Evolutionary conservation across 2,888 invertebrate species (phyloP).

Genomic region (Napeogenes sylphis): DNA sequence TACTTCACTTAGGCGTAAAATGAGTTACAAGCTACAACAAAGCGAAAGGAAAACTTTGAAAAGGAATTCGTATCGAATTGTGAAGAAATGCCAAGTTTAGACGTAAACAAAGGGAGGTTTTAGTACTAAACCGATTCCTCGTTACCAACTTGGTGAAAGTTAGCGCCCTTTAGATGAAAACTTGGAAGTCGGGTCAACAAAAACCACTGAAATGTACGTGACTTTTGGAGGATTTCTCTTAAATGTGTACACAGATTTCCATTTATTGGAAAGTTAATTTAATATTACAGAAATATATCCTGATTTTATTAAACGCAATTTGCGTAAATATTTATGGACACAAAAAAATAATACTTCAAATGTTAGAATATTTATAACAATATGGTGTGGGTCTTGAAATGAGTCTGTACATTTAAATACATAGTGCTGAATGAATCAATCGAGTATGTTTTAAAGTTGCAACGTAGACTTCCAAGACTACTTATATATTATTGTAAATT

Average conservation of each 20-base stretch:
- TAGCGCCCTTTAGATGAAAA: conserved; percentile 11
- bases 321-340: too few relatives aligned
- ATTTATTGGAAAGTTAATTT: background rate
- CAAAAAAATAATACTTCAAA: too few relatives aligned
- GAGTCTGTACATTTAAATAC: too few relatives aligned
- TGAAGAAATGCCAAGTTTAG: conserved; percentile 13
- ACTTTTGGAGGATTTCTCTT: conserved; percentile 3
- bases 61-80: conserved; percentile 13
- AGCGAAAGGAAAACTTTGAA: conserved; percentile 14
- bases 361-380: too few relatives aligned
- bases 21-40: conserved; percentile 6
- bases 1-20: background rate
- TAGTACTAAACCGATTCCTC: conserved; percentile 5
- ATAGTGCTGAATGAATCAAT: too few relatives aligned
- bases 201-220: conserved; percentile 14
- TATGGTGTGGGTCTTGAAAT: too few relatives aligned
- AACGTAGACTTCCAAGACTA: too few relatives aligned
- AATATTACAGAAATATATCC: background rate
- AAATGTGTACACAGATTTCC: background rate
- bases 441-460: too few relatives aligned
- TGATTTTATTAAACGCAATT: too few relatives aligned
- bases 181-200: conserved; percentile 16
- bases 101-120: conserved; percentile 15
- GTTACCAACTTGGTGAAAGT: conserved; percentile 15
- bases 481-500: too few relatives aligned